Conservation (phyloP, 2,113 vertebrate genomes). For the Antechinus flavipes region DNA sequence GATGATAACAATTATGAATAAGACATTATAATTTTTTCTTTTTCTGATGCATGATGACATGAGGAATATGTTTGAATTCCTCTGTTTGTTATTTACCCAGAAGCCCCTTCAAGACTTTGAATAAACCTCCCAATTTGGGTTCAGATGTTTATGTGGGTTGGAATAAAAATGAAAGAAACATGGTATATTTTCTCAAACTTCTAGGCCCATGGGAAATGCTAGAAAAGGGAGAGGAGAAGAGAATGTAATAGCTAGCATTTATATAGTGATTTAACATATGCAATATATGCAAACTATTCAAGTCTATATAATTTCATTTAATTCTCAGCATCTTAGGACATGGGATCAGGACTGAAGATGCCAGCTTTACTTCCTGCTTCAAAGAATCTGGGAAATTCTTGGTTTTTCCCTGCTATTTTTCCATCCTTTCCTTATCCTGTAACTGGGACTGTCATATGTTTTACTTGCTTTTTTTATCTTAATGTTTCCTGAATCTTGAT, state of each 20-base stretch:
- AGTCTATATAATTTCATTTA: background rate
- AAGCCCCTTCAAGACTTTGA: background rate
- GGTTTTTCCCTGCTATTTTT: no score
- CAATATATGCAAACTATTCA: background rate
- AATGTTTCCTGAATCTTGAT: no score
- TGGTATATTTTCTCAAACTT: background rate
- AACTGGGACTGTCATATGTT: no score
- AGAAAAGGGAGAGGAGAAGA: background rate
- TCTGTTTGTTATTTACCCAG: background rate
- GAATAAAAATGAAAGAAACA: background rate
- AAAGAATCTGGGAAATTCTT: no score
- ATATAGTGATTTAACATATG: background rate
- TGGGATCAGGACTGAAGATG: no score
- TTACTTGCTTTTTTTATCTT: no score
- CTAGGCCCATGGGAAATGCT: background rate
- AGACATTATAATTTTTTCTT: background rate
- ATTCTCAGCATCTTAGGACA: background rate
- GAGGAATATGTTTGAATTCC: background rate
- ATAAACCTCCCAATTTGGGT: background rate
- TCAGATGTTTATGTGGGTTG: background rate
- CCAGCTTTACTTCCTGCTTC: no score
- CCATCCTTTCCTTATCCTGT: no score
- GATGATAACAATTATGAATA: background rate
- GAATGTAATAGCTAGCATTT: background rate
- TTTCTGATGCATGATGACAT: background rate